Evolutionary conservation across 2,888 invertebrate genomes (phyloP), one percentile per base, ranked within the genome.

Genomic region (Drosophila anomalipes): DNA sequence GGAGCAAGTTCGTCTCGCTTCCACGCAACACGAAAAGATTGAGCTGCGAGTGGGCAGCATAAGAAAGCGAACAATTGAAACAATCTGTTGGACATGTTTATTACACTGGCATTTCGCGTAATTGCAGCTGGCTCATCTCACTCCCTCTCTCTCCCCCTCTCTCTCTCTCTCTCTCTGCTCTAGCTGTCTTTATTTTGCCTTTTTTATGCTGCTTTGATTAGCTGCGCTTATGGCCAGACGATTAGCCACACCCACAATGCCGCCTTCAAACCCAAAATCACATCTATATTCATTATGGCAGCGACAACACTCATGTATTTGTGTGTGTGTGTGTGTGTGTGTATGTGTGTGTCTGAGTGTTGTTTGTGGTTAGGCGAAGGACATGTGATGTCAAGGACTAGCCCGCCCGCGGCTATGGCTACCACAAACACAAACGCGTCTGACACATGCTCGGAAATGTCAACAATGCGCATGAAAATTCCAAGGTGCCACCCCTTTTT

Each of bases 211-310:
- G 57, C 82, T 86, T 89, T 88, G 86, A 88, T 89, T 85, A 84
- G 86, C 83, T 79, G 62, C 70, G 70, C 69, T 82, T 81, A 88
- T 83, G 77, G 81, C 72, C 78, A 77, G 83, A 78, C 81, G 85
- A 90, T 88, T 90, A 86, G 80, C 83, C 89, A 89, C 91, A 83
- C 91, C 91, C 90, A 52, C 60, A n/a, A 30, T 39, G 39, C 88
- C 89, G 54, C 52, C 58, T 37, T 57, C 83, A 81, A 84, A 81
- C 82, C 87, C 80, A 86, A 91, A 91, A 89, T 89, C 90, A 91
- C 91, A 92, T 92, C 92, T 90, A 92, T 91, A 91, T 91, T 91
- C 91, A 91, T 91, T 91, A 91, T 86, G 84, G 77, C 79, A 81
- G 74, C 66, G 44, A 56, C 54, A 68, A 54, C 41, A 51, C 59